Evolutionary conservation across 2,888 invertebrate species (phyloP).

Genomic region (Tetramorium bicarinatum): DNA sequence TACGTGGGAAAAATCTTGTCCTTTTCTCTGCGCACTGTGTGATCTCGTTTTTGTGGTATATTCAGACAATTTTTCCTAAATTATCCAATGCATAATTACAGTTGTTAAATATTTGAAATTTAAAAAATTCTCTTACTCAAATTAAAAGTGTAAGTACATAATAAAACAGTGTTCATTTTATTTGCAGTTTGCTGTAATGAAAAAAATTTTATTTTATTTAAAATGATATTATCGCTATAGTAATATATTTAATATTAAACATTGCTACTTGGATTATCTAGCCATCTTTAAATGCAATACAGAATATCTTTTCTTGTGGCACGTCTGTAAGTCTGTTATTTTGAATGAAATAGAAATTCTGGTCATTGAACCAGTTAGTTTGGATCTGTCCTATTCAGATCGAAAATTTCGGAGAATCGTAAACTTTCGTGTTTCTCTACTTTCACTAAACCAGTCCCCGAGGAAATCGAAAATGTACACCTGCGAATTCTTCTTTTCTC

Average conservation of each 20-base stretch:
- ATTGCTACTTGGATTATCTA: neutral
- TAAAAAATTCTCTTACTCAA: neutral
- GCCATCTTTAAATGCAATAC: neutral
- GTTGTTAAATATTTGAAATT: constrained; percentile 9
- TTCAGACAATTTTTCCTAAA: neutral
- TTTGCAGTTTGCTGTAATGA: neutral
- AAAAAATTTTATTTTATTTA: neutral
- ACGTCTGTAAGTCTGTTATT: neutral
- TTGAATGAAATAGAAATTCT: neutral
- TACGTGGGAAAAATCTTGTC: constrained; percentile 5
- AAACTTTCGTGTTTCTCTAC: constrained; percentile 50
- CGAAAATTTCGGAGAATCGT: constrained; percentile 14
- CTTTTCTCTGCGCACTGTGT: neutral
- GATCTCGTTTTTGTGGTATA: neutral
- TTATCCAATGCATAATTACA: neutral
- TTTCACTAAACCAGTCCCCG: constrained; percentile 53
- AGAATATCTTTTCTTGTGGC: neutral
- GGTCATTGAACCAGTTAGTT: constrained; percentile 20
- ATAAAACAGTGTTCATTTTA: constrained; percentile 1
- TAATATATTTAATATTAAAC: neutral
- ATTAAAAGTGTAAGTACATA: neutral
- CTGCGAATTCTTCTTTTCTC: constrained; percentile 26
- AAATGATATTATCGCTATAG: too few relatives aligned
- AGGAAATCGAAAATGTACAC: constrained; percentile 29
- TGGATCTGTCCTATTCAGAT: constrained; percentile 7